Evolutionary conservation across 1,140 invertebrate species (phyloP).

Genomic region (Myzus persicae): DNA sequence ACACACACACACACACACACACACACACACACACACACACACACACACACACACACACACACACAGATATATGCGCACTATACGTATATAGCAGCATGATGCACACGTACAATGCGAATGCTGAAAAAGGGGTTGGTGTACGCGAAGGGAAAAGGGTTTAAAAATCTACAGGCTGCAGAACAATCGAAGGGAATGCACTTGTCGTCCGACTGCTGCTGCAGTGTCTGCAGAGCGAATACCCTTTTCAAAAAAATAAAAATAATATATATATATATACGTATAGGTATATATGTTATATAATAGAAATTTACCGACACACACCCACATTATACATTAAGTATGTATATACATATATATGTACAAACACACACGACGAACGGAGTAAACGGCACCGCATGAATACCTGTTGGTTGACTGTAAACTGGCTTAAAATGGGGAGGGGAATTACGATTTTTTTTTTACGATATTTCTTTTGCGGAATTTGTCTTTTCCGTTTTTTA

Average conservation of each 20-base stretch:
- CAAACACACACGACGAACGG: background rate
- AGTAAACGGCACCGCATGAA: background rate
- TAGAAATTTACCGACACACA: background rate
- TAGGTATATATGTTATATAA: background rate
- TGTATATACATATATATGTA: background rate
- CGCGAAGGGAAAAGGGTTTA: conserved; percentile 37
- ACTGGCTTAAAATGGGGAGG: background rate
- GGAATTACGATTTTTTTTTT: conserved; percentile 22
- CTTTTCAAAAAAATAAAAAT: conserved; percentile 43
- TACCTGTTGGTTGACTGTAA: conserved; percentile 36
- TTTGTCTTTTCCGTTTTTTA: background rate
- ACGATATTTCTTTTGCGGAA: background rate
- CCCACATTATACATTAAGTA: background rate
- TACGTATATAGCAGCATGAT: background rate
- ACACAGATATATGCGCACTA: too few relatives aligned
- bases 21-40: too few relatives aligned
- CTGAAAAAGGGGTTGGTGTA: conserved; percentile 48
- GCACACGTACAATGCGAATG: background rate
- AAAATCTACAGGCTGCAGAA: conserved; percentile 22
- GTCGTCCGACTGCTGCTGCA: conserved; percentile 22
- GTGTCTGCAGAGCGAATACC: conserved; percentile 26
- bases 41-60: too few relatives aligned
- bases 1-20: too few relatives aligned
- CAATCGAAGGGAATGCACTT: conserved; percentile 51
- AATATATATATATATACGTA: conserved; percentile 14